Conservation (phyloP, 2,888 invertebrate species). For the Altica lythri region DNA sequence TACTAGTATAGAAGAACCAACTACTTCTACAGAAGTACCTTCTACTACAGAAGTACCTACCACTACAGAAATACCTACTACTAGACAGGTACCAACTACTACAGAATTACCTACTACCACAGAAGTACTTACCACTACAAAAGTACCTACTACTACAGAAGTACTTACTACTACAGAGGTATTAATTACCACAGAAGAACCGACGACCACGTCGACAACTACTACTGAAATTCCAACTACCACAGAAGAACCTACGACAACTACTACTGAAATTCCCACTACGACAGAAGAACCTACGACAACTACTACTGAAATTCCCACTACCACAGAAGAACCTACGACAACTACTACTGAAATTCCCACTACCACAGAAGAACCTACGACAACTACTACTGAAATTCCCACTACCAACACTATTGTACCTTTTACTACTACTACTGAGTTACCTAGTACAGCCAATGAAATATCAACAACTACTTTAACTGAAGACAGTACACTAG, state of each 20-base stretch:
- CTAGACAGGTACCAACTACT: not conserved
- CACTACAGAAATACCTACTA: not conserved
- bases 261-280: slow-evolving; percentile 13
- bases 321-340: too few species aligned
- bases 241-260: too few species aligned
- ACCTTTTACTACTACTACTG: slow-evolving; percentile 13
- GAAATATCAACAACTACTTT: slow-evolving; percentile 5
- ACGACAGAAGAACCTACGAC: not conserved
- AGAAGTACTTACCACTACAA: not conserved
- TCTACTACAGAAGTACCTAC: not conserved
- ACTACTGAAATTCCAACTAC: slow-evolving; percentile 15
- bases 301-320: slow-evolving; percentile 15
- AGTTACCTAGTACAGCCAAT: not conserved
- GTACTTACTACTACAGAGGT: not conserved
- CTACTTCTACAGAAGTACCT: not conserved
- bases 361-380: not conserved
- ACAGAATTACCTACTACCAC: not conserved
- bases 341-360: slow-evolving; percentile 15
- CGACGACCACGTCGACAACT: too few species aligned
- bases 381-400: slow-evolving; percentile 9
- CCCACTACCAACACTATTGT: slow-evolving; percentile 17
- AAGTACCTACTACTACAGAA: not conserved
- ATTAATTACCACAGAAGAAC: slow-evolving; percentile 37
- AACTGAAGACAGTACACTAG: slow-evolving; percentile 4
- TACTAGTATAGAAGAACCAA: not conserved